These are phyloP conservation scores for Conops quadrifasciatus DNA, from an alignment of 2,888 invertebrate species.

Conservation along the genomic window DNA sequence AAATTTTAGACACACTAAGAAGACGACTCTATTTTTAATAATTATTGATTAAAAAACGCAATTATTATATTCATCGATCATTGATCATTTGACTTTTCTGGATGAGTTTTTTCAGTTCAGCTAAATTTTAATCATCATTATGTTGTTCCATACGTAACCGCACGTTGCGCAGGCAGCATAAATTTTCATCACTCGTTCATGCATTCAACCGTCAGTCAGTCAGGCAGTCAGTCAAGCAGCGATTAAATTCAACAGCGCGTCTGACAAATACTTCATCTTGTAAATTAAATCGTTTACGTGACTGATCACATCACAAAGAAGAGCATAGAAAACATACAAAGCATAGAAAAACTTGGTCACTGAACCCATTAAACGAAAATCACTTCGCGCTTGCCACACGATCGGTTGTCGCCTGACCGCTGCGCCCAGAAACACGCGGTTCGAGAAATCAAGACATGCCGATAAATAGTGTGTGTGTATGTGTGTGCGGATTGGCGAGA, in stretches of 20 bases:
- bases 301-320: slow-evolving; percentile 10
- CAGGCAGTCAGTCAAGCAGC: slow-evolving; percentile 13
- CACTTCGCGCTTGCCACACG: slow-evolving; percentile 29
- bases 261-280: slow-evolving; percentile 27
- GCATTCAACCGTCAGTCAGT: background rate
- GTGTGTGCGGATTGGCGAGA: no score
- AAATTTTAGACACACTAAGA: no score
- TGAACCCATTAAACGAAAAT: slow-evolving; percentile 37
- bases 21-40: no score
- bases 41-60: no score
- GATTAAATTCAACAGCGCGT: slow-evolving; percentile 18
- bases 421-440: background rate
- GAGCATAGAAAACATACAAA: background rate
- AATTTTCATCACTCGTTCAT: slow-evolving; percentile 1
- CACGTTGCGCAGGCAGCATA: background rate
- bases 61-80: no score
- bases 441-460: background rate
- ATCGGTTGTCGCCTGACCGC: background rate
- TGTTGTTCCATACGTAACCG: no score
- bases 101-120: no score
- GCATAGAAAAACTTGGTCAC: slow-evolving; percentile 21
- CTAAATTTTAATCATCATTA: no score
- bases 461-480: no score
- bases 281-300: slow-evolving; percentile 36
- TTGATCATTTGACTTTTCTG: no score